Evolutionary conservation across 1,140 invertebrate species (phyloP).

Genomic region (Schmidtea mediterranea): DNA sequence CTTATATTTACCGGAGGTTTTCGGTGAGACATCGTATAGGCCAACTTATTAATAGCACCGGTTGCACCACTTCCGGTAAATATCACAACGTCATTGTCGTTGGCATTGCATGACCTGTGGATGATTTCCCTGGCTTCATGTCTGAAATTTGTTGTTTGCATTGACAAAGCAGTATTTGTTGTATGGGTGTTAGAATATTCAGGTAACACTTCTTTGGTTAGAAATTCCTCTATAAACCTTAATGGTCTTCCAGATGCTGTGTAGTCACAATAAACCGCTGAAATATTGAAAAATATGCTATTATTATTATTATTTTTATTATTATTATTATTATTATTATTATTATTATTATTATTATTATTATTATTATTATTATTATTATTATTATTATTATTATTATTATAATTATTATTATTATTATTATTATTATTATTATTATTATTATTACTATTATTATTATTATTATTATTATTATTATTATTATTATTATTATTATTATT

Average conservation of each 20-base stretch:
- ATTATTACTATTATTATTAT: no score
- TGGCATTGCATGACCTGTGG: slow-evolving; percentile 46
- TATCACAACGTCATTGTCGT: slow-evolving; percentile 50
- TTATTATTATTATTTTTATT: slow-evolving; percentile 9
- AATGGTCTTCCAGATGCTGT: slow-evolving; percentile 30
- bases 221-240: slow-evolving; percentile 56
- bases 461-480: no score
- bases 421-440: no score
- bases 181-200: slow-evolving; percentile 56
- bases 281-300: slow-evolving; percentile 10
- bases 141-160: slow-evolving; percentile 59
- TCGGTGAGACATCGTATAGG: slow-evolving; percentile 36
- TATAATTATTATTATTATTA: slow-evolving; percentile 53
- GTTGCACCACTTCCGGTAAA: slow-evolving; percentile 47
- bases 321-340: slow-evolving; percentile 9
- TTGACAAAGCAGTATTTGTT: slow-evolving; percentile 49
- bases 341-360: slow-evolving; percentile 8
- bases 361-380: slow-evolving; percentile 48
- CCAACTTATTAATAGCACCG: slow-evolving; percentile 40
- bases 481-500: no score
- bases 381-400: slow-evolving; percentile 54
- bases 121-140: slow-evolving; percentile 43
- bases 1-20: slow-evolving; percentile 26
- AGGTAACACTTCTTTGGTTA: slow-evolving; percentile 45
- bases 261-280: slow-evolving; percentile 20